Evolutionary conservation across 2,888 invertebrate species (phyloP).

Genomic region (Deilephila elpenor): DNA sequence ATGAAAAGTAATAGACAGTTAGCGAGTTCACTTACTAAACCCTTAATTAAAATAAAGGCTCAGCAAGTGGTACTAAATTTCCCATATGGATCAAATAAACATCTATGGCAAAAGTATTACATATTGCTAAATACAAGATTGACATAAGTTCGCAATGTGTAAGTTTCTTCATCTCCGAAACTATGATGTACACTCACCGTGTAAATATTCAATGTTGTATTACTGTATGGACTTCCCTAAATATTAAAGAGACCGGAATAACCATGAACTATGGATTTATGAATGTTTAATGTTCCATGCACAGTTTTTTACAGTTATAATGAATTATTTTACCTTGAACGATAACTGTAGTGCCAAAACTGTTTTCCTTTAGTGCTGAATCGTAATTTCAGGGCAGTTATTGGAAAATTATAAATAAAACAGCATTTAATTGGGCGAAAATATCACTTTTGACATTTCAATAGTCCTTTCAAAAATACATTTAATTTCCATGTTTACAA

Average conservation of each 20-base stretch:
- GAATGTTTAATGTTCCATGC: not conserved
- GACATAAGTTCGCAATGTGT: not conserved
- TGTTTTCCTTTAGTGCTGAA: not conserved
- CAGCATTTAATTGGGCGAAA: not conserved
- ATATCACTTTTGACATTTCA: not conserved
- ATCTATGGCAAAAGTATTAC: no score
- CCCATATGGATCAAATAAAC: no score
- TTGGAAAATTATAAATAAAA: not conserved
- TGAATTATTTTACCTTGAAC: not conserved
- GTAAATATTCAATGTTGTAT: not conserved
- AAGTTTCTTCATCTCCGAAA: not conserved
- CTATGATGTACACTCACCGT: no score
- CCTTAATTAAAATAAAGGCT: no score
- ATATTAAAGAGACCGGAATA: not conserved
- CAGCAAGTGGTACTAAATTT: no score
- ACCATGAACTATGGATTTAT: slow-evolving; percentile 8
- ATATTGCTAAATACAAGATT: not conserved
- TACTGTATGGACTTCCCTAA: not conserved
- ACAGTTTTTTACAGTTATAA: not conserved
- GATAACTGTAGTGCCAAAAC: not conserved
- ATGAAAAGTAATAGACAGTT: no score
- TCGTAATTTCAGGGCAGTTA: not conserved
- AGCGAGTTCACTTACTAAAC: no score
- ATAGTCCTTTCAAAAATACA: not conserved
- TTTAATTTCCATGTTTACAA: no score